These are phyloP conservation scores for Struthio camelus DNA, from an alignment of 2,113 vertebrate species.

Conservation along the genomic window DNA sequence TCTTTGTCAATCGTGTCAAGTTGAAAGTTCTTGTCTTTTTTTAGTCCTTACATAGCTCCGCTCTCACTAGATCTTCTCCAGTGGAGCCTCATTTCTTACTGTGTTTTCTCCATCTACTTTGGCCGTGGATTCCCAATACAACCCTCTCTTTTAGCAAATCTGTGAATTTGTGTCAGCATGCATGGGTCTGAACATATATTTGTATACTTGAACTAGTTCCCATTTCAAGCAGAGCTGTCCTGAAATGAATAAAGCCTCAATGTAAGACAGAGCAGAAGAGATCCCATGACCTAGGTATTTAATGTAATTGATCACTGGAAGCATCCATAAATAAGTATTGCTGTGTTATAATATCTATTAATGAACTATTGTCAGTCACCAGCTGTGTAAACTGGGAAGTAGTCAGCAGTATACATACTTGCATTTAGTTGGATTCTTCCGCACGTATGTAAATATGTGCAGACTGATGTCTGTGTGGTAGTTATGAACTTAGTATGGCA, in stretches of 20 bases:
- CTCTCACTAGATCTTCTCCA: not conserved
- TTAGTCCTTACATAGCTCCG: not conserved
- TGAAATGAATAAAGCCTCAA: not conserved
- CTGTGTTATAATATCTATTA: not conserved
- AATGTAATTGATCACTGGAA: not conserved
- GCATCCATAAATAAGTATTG: not conserved
- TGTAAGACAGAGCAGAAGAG: not conserved
- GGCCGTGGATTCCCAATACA: not conserved
- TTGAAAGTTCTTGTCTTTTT: not conserved
- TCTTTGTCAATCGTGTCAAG: not conserved
- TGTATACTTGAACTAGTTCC: not conserved
- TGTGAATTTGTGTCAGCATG: rapidly evolving
- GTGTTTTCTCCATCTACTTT: not conserved
- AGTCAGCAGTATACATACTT: not conserved
- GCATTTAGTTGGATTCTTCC: not conserved
- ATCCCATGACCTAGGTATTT: not conserved
- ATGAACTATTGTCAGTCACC: not conserved
- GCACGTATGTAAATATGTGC: not conserved
- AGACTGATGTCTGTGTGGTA: not conserved
- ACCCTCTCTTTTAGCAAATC: not conserved
- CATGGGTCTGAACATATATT: not conserved
- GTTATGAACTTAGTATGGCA: not conserved
- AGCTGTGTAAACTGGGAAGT: not conserved
- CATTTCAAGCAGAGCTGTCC: not conserved
- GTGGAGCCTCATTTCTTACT: not conserved